Evolutionary conservation across 2,888 invertebrate species (phyloP), one percentile per base, ranked within the genome.

Genomic region (Fabriciana adippe): DNA sequence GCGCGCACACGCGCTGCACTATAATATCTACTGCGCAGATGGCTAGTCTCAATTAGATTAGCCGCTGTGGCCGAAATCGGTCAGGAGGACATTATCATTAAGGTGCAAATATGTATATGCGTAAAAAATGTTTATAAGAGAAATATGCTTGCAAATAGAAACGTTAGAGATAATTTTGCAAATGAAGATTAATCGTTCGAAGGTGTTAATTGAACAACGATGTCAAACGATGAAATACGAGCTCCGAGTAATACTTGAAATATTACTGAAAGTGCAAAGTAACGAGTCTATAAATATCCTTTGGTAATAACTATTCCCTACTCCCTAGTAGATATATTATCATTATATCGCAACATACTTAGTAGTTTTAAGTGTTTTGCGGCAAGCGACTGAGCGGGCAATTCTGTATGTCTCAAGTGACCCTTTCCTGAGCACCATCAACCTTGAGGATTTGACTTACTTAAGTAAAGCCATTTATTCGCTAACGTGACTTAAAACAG

Each of bases 391-490:
- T 68, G 70, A 70, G 57, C 65, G 59, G 59, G 62, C 67, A 57
- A 68, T 70, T 65, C 66, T 66, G 54, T 53, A 18, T 16, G 70
- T 66, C 66, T 68, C 68, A 45, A 71, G 70, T 66, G 70, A 41
- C 61, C 50, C 62, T 62, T 45, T 14, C 61, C 45, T 50, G 31
- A 71, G 66, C 45, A 55, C 53, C 63, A 66, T 59, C 51, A 69
- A 66, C 63, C 69, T 69, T 69, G 63, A 63, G 51, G 55, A 47
- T 69, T 59, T 35, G 48, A 21, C 59, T 59, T 47, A 50, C 14
- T 64, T 56, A 31, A 51, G 61, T 47, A 41, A 31, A 61, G 11
- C 59, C 59, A 65, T 57, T 59, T 47, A 50, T 18, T 21, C 26
- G 18, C 35, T 50, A 6, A 55, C 8, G 21, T 26, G 47, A 51